Base-by-base conservation (phyloP, 2,888 invertebrate species). In the Athalia cordata region DNA sequence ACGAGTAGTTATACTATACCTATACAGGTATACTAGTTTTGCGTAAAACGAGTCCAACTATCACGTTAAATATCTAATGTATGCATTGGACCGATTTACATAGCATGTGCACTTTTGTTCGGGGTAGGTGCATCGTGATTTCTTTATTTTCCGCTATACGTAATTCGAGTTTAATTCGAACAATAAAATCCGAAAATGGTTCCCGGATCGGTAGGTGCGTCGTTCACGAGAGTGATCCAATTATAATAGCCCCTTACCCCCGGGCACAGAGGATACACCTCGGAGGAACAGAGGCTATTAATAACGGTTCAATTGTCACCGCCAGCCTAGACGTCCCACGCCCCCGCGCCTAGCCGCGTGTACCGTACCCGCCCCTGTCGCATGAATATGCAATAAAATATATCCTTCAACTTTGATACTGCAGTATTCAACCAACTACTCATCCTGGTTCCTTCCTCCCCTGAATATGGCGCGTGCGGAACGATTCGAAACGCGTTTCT, bases 221-320 rank as follows among this genome's bases (percentile, higher is more conserved):
- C 29, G 29, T 29, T 29, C 2, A 29, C 29, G 29, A 45, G 72
- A 72, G 47, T 59, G 72, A 72, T 72, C 72, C 72, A 72, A 72
- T 72, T 72, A 29, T 29, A 72, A 72, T 72, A 57, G 72, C 59
- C 57, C 57, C 67, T 77, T 77, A 62, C 68, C 61, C 29, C 67
- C 15, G 77, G 70, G 70, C 61, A 61, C 49, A 68, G 68, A 68
- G 68, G 50, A 68, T 29, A 29, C 29, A 29, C 49, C 43, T 66
- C 77, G 65, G 47, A 67, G 50, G 77, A 49, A 59, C 59, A 77
- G 77, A 45, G 61, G 77, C 77, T 70, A 77, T 77, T 77, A 77
- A 77, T 77, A 77, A 77, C 77, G 68, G 67, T 77, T 77, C 68
- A 77, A 77, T 77, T 77, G 77, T 77, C 77, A 77, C 50, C 68